Evolutionary conservation across 30 jellyfish, hydroid and myxozoan species (phyloP).

Genomic region (Catostylus mosaicus): DNA sequence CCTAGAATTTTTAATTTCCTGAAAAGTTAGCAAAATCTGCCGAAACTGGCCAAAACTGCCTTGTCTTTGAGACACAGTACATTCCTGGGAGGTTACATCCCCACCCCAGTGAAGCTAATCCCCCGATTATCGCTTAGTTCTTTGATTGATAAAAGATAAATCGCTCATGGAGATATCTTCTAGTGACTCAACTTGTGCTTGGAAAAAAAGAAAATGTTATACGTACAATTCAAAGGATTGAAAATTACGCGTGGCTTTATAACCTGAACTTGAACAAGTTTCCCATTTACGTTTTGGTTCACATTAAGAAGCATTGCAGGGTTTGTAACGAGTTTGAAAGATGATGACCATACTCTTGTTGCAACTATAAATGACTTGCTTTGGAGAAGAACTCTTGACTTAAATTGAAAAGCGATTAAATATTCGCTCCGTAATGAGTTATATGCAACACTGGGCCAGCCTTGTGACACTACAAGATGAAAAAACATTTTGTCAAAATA

Average conservation of each 20-base stretch:
- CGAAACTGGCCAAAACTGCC: too few species aligned
- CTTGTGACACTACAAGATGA: constrained; percentile 42
- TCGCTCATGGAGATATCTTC: too few species aligned
- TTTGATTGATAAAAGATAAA: too few species aligned
- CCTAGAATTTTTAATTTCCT: too few species aligned
- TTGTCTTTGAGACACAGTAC: too few species aligned
- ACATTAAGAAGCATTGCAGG: constrained; percentile 51
- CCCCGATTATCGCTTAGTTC: too few species aligned
- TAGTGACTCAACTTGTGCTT: too few species aligned
- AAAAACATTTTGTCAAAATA: neutral
- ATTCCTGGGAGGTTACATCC: too few species aligned
- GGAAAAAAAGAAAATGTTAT: too few species aligned
- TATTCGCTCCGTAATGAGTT: constrained; percentile 61
- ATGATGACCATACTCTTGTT: constrained; percentile 28
- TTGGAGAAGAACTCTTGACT: constrained; percentile 11
- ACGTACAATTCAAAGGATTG: constrained; percentile 48
- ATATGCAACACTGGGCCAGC: constrained; percentile 74
- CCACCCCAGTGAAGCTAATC: too few species aligned
- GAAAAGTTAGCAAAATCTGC: too few species aligned
- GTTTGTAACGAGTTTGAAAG: constrained; percentile 23
- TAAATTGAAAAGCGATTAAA: constrained; percentile 25
- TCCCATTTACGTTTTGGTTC: constrained; percentile 42
- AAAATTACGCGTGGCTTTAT: constrained; percentile 20
- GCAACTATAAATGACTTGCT: constrained; percentile 52
- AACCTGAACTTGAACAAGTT: constrained; percentile 27